These are phyloP conservation scores for Sarcophaga bullata DNA, from an alignment of 1,140 invertebrate species.

Conservation along the genomic window DNA sequence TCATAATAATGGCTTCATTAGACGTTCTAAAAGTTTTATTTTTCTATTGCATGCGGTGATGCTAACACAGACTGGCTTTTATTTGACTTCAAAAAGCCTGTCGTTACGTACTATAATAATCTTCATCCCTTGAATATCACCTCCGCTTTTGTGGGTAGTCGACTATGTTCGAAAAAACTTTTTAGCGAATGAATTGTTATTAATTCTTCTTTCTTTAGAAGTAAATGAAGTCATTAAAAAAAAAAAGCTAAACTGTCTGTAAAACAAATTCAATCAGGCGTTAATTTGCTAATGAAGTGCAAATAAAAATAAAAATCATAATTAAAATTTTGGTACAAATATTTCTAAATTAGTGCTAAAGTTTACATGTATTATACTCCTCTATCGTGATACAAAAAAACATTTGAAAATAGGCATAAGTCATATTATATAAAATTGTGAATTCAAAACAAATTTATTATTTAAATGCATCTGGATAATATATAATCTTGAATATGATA, in stretches of 20 bases:
- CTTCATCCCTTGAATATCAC: not conserved
- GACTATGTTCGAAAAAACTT: constrained; percentile 3
- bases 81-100: not conserved
- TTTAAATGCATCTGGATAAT: no score
- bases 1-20: not conserved
- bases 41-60: not conserved
- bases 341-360: no score
- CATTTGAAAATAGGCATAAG: no score
- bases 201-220: not conserved
- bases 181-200: constrained; percentile 33
- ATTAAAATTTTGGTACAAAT: no score
- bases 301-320: no score
- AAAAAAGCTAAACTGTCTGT: not conserved
- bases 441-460: no score
- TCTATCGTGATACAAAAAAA: no score
- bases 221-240: not conserved
- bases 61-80: not conserved
- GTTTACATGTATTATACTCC: no score
- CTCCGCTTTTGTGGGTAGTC: not conserved
- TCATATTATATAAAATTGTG: no score
- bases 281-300: constrained; percentile 36
- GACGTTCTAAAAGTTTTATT: not conserved
- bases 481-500: no score
- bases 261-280: constrained; percentile 32
- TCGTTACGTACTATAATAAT: not conserved